These are phyloP conservation scores for Telenomus remus DNA, from an alignment of 1,140 invertebrate species.

Conservation along the genomic window DNA sequence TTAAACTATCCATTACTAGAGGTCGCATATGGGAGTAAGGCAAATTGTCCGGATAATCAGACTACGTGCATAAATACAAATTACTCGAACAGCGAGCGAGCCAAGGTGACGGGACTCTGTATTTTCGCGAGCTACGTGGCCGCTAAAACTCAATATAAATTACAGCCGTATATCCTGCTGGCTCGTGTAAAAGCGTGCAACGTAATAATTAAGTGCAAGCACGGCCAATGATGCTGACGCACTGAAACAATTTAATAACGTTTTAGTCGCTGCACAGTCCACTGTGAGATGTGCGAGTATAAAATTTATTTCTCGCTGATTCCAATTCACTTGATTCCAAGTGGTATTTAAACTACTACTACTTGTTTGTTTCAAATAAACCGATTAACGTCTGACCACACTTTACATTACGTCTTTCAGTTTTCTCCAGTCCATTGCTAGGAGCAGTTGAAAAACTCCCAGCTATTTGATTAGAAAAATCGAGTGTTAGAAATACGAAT, in stretches of 20 bases:
- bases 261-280: conserved; percentile 29
- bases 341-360: no score
- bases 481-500: no score
- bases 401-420: no score
- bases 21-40: conserved; percentile 25
- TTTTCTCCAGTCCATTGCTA: no score
- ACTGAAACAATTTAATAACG: conserved; percentile 65
- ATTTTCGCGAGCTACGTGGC: conserved; percentile 48
- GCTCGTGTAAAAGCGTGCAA: conserved; percentile 42
- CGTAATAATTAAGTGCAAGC: conserved; percentile 56
- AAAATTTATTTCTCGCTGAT: neutral
- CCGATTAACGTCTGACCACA: no score
- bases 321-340: neutral
- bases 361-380: no score
- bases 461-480: no score
- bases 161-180: conserved; percentile 40
- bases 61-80: conserved; percentile 51
- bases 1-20: conserved; percentile 42
- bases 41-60: conserved; percentile 47
- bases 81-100: conserved; percentile 25
- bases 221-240: conserved; percentile 53
- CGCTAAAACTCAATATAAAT: conserved; percentile 51
- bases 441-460: no score
- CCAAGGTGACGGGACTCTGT: conserved; percentile 39
- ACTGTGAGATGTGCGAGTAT: neutral